phyloP scores from a whole-genome alignment of 2,113 vertebrate genomes.

The Axis porcinus region DNA sequence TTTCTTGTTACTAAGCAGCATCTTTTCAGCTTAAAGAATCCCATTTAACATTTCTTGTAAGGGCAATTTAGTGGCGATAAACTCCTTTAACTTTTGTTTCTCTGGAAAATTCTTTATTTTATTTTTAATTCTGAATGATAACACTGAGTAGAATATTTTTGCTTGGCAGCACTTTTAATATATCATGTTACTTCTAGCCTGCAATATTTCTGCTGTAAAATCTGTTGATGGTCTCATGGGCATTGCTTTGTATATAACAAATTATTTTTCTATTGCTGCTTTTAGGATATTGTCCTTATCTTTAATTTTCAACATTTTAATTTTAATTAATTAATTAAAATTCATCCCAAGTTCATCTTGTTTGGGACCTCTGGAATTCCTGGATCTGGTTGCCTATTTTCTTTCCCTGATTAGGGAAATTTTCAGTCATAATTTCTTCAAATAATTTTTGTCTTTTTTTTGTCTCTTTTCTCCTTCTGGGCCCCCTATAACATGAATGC shows the following conservation, averaged over 20 bases:
- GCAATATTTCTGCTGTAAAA: neutral
- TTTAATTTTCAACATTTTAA: neutral
- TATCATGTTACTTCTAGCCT: neutral
- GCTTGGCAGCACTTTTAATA: neutral
- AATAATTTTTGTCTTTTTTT: neutral
- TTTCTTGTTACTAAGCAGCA: neutral
- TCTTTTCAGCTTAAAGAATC: neutral
- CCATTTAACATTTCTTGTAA: neutral
- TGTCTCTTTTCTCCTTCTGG: neutral
- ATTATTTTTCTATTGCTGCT: neutral
- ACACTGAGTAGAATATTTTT: neutral
- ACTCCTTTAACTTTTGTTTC: neutral
- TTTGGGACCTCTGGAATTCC: neutral
- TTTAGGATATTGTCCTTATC: neutral
- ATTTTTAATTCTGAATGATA: neutral
- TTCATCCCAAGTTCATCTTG: neutral
- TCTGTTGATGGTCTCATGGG: neutral
- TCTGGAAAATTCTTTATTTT: neutral
- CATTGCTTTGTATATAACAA: neutral
- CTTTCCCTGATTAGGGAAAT: neutral
- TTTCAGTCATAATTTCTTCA: neutral
- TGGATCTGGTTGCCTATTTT: neutral
- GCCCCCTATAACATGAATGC: neutral
- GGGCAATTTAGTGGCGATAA: neutral
- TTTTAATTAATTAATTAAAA: neutral